Conservation (phyloP, 2,888 invertebrate species). For the Callosobruchus maculatus region DNA sequence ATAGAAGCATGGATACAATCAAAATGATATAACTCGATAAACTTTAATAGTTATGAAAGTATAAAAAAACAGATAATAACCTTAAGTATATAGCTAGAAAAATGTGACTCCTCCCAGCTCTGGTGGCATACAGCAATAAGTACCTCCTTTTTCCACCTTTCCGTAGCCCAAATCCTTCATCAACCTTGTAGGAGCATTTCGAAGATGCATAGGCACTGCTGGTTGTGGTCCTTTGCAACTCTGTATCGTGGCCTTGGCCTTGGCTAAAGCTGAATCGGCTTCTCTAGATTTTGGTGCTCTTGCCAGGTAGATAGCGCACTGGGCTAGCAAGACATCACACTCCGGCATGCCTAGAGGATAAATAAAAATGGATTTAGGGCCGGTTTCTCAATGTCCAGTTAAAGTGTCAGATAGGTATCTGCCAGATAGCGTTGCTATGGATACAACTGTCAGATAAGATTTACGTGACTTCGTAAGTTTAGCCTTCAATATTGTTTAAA, state of each 20-base stretch:
- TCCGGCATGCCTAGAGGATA: slow-evolving; percentile 76
- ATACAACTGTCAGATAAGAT: too few species aligned
- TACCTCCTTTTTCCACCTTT: slow-evolving; percentile 54
- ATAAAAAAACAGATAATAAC: not conserved
- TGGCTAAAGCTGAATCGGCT: slow-evolving; percentile 51
- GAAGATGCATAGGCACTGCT: slow-evolving; percentile 70
- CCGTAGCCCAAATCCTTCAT: slow-evolving; percentile 75
- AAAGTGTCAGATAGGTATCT: too few species aligned
- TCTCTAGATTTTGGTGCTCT: slow-evolving; percentile 69
- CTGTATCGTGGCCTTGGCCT: slow-evolving; percentile 58
- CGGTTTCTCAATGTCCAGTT: too few species aligned
- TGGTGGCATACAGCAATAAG: slow-evolving; percentile 64
- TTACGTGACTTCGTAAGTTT: too few species aligned
- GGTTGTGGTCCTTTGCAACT: slow-evolving; percentile 68
- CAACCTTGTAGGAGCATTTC: slow-evolving; percentile 76
- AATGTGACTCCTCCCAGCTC: slow-evolving; percentile 62
- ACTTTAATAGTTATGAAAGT: slow-evolving; percentile 13
- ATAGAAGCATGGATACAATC: slow-evolving; percentile 2
- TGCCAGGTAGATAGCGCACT: slow-evolving; percentile 73
- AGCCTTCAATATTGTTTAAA: too few species aligned
- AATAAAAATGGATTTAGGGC: too few species aligned
- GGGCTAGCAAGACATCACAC: slow-evolving; percentile 71
- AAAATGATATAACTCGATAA: not conserved
- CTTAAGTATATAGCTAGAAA: slow-evolving; percentile 41
- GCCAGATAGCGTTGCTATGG: too few species aligned